Base-by-base conservation (phyloP, 1,140 invertebrate genomes). In the Leptinotarsa undecemlineata region DNA sequence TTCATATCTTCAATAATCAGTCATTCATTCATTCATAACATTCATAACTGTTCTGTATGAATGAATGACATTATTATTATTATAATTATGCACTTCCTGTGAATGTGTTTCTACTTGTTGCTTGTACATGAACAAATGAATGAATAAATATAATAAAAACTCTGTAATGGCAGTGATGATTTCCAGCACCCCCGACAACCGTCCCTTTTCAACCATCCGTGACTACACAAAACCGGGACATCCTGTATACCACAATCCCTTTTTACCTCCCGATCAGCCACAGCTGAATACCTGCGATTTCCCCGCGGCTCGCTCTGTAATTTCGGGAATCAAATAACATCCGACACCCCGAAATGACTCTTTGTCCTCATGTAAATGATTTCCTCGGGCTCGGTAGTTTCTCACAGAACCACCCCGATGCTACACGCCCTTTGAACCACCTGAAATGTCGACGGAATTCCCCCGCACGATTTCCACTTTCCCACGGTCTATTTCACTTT, bases 321-420 rank as follows among this genome's bases (percentile, higher is more conserved):
- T 57, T 57, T 57, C 51, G 4, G n/a, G 51, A 57, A 57, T 57
- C 4, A 17, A 57, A 57, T 57, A 57, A 57, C n/a, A 57, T 57
- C n/a, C 51, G 6, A 57, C 51, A 57, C n/a, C 17, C 51, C n/a
- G n/a, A n/a, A 57, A 57, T 57, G 51, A 57, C 51, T 57, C 51
- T 57, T 57, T 57, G 51, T 57, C 51, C 51, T 57, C n/a, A 57
- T 57, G 51, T 57, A 57, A 57, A 57, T 57, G 51, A 57, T 57
- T 57, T 57, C 51, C 51, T 57, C n/a, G 51, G 3, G 17, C 15
- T n/a, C 51, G 51, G 17, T 57, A 57, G n/a, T 57, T 57, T 57
- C 51, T 57, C 51, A 57, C 51, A 57, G 51, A 57, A 19, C n/a
- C n/a, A 57, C 51, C 51, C 51, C 51, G 15, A 19, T 57, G 15